Conservation (phyloP, 2,113 vertebrate genomes). For the Barnardius zonarius region DNA sequence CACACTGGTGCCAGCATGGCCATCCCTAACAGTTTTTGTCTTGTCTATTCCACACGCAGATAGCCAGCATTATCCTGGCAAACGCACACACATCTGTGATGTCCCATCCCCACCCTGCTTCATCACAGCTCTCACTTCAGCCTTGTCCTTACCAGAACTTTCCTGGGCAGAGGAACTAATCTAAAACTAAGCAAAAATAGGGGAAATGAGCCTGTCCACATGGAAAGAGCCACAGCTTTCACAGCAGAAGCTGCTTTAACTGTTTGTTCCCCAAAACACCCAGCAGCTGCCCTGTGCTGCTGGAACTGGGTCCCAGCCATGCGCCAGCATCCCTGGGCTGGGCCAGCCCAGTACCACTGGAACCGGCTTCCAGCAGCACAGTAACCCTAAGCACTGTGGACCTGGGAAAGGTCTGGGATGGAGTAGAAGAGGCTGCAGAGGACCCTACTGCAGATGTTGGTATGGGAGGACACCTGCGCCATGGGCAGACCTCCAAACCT, state of each 20-base stretch:
- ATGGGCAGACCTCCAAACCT: background rate
- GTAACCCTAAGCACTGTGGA: accelerated
- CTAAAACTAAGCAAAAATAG: background rate
- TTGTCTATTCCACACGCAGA: background rate
- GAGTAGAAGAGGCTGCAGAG: background rate
- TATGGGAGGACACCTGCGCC: background rate
- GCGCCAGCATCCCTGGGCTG: background rate
- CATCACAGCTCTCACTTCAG: background rate
- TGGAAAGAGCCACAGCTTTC: background rate
- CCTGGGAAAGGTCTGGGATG: background rate
- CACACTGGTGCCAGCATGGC: background rate
- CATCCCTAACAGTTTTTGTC: accelerated
- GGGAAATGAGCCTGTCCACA: background rate
- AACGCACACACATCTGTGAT: background rate
- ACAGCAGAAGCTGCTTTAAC: background rate
- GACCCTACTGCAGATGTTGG: background rate
- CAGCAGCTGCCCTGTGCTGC: background rate
- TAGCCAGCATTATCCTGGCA: background rate
- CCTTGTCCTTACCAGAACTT: background rate
- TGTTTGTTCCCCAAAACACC: background rate
- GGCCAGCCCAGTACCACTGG: background rate
- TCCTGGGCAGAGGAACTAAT: conserved; percentile 9
- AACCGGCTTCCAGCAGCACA: background rate
- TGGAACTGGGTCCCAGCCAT: accelerated
- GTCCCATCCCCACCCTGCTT: background rate